phyloP scores from a whole-genome alignment of 2,113 vertebrate species.

The Triplophysa rosa region DNA sequence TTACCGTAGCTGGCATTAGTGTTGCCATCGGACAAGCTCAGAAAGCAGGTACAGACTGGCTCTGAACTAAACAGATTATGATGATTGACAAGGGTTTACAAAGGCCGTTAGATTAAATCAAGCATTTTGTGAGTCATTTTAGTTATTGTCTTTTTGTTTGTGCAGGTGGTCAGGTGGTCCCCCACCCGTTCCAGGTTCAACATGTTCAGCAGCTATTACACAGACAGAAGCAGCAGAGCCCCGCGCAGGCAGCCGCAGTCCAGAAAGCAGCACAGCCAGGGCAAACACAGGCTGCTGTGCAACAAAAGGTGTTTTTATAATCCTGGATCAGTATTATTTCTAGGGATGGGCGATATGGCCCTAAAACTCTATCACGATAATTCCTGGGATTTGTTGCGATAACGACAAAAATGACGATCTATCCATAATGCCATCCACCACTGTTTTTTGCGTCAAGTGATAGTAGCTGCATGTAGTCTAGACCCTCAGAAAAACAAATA shows the following conservation, averaged over 20 bases:
- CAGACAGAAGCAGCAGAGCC: slow-evolving; percentile 78
- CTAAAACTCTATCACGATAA: too few species aligned
- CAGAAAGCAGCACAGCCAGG: slow-evolving; percentile 86
- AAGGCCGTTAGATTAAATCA: not conserved
- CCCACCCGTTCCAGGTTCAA: slow-evolving; percentile 75
- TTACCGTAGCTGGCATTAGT: slow-evolving; percentile 85
- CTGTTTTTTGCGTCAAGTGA: too few species aligned
- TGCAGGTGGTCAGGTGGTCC: slow-evolving; percentile 79
- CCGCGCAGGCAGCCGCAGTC: slow-evolving; percentile 73
- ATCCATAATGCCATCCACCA: too few species aligned
- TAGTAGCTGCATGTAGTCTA: too few species aligned
- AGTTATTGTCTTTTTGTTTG: slow-evolving; percentile 2
- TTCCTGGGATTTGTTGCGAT: too few species aligned
- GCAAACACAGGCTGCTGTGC: slow-evolving; percentile 78
- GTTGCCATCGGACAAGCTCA: slow-evolving; percentile 83
- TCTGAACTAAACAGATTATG: not conserved
- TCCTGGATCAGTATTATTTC: not conserved
- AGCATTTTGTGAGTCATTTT: not conserved
- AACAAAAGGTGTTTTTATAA: slow-evolving; percentile 80
- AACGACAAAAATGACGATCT: too few species aligned
- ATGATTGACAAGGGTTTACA: too few species aligned
- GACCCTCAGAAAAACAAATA: too few species aligned
- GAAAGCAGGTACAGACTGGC: slow-evolving; percentile 73
- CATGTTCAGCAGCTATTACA: slow-evolving; percentile 77
- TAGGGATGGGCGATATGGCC: too few species aligned